phyloP scores from a whole-genome alignment of 2,888 invertebrate genomes.

The Synergus gifuensis region DNA sequence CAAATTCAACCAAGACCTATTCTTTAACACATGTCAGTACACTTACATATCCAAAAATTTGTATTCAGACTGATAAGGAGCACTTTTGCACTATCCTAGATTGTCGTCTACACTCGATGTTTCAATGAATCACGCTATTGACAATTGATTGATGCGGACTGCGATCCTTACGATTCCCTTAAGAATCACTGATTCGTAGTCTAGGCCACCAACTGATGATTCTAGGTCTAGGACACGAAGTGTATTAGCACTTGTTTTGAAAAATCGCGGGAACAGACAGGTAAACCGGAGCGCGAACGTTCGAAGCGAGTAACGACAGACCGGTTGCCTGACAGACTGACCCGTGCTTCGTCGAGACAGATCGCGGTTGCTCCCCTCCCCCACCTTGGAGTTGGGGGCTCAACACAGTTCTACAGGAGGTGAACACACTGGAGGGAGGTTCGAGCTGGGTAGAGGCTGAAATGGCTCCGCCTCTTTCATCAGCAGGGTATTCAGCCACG shows the following conservation, averaged over 20 bases:
- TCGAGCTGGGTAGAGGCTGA: conserved; percentile 54
- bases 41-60: background rate
- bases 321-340: conserved; percentile 77
- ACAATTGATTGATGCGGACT: background rate
- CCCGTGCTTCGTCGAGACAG: conserved; percentile 74
- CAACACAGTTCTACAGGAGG: conserved; percentile 27
- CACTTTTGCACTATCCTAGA: background rate
- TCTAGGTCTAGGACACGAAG: background rate
- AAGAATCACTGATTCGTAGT: background rate
- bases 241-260: conserved; percentile 46
- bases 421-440: conserved; percentile 43
- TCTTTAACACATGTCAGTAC: background rate
- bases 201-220: background rate
- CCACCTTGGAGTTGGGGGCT: conserved; percentile 42
- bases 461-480: conserved; percentile 56
- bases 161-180: background rate
- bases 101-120: too few relatives aligned
- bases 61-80: background rate
- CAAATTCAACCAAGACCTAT: background rate
- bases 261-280: conserved; percentile 63
- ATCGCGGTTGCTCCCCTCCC: conserved; percentile 72
- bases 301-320: conserved; percentile 68
- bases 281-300: conserved; percentile 69
- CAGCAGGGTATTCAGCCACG: conserved; percentile 46
- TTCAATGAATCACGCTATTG: too few relatives aligned